Evolutionary conservation across 2,113 vertebrate species (phyloP), one percentile per base, ranked within the genome.

Genomic region (Rhinolophus sinicus): DNA sequence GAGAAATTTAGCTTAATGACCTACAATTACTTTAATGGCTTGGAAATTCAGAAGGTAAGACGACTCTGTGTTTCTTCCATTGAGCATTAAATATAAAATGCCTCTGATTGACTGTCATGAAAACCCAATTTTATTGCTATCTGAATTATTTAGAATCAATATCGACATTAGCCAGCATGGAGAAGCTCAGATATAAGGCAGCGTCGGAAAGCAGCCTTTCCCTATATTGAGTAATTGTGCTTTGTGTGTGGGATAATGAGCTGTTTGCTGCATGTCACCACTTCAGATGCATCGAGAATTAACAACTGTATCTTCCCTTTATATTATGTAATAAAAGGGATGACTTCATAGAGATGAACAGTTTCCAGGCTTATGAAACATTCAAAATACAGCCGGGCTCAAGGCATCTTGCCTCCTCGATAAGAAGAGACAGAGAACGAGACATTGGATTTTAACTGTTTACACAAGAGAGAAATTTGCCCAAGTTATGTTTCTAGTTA

Each of bases 141-240:
- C 97, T 99, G 98, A 99, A 98, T 99, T 99, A 98, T 99, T 98
- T 98, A 98, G 89, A 98, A 99, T 99, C 98, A 98, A 99, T 99
- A 99, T 88, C 80, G 50, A 96, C 98, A 98, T 98, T 97, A 98
- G 95, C 92, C 96, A 85, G 94, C 96, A 91, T 78, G 96, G 89
- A 78, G 80, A 98, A 98, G 91, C 86, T 77, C 96, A 92, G 60
- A 92, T 95, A 96, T 88, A 94, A 90, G 96, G 91, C 97, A 84
- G 95, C 33, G n/a, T 82, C 84, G 90, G 84, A 96, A 97, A 98
- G 88, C 0, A 26, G 70, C 12, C 16, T 77, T 96, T 92, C 94
- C 58, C 47, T 75, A 78, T 72, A 50, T 9, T 97, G 98, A 98
- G 97, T 95, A 97, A 98, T 93, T 88, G 78, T 30, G 88, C 58